Conservation (phyloP, 2,797 vertebrate species). For the Sebastes glaucus region DNA sequence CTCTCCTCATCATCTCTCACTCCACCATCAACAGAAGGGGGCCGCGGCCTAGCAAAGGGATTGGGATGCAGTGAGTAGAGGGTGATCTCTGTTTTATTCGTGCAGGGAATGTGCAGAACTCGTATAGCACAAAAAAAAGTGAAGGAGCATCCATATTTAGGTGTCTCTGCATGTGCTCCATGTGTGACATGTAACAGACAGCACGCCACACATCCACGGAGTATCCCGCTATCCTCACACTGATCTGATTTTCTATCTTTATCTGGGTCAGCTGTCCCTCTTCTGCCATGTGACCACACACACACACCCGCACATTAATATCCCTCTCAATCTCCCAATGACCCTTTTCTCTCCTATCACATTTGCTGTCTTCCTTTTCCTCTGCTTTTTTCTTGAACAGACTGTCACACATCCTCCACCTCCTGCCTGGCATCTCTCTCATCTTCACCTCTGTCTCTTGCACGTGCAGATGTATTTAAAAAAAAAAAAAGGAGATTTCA, state of each 20-base stretch:
- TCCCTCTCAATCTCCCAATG: slow-evolving; percentile 69
- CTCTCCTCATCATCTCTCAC: slow-evolving; percentile 26
- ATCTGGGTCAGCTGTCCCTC: slow-evolving; percentile 79
- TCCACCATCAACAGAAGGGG: slow-evolving; percentile 4
- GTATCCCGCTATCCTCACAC: slow-evolving; percentile 13
- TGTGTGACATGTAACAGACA: neutral
- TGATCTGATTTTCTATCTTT: slow-evolving; percentile 52
- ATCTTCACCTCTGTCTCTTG: neutral
- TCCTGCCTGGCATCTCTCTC: neutral
- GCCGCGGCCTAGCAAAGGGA: neutral
- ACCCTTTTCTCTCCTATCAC: slow-evolving; percentile 47
- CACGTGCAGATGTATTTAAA: neutral
- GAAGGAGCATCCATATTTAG: neutral
- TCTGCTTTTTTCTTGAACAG: neutral
- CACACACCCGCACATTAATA: slow-evolving; percentile 45
- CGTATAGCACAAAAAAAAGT: neutral
- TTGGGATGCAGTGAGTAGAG: neutral
- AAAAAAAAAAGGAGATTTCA: neutral
- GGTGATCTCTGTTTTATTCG: neutral
- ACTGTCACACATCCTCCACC: neutral
- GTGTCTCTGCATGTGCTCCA: neutral
- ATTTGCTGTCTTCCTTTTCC: neutral
- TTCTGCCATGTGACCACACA: slow-evolving; percentile 45
- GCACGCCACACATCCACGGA: neutral
- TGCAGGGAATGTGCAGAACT: neutral